Conservation (phyloP, 2,888 invertebrate genomes). For the Litoditis marina region DNA sequence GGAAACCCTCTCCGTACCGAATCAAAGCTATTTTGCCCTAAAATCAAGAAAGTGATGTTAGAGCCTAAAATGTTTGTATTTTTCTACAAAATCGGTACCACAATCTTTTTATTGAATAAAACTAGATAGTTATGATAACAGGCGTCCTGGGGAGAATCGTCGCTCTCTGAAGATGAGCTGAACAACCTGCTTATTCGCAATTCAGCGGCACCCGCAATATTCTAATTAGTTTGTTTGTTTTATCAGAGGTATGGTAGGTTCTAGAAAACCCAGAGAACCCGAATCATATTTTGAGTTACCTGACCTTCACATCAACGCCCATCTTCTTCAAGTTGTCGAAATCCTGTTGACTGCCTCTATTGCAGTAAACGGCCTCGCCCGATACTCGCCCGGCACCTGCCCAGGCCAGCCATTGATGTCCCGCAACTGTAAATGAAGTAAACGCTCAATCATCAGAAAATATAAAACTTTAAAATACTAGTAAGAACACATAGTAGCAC, state of each 20-base stretch:
- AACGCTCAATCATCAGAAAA: too few species aligned
- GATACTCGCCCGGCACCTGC: constrained; percentile 47
- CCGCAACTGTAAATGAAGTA: constrained; percentile 34
- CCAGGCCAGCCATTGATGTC: constrained; percentile 60
- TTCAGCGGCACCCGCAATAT: too few species aligned
- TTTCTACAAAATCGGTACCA: neutral
- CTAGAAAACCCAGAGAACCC: too few species aligned
- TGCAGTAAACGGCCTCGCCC: constrained; percentile 54
- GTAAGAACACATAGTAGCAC: too few species aligned
- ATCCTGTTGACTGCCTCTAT: constrained; percentile 51
- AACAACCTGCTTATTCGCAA: too few species aligned
- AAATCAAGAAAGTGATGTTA: too few species aligned
- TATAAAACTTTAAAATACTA: too few species aligned
- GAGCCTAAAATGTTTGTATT: neutral
- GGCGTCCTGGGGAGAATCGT: too few species aligned
- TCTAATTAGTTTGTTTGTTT: too few species aligned
- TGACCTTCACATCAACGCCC: constrained; percentile 44
- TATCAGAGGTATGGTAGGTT: too few species aligned
- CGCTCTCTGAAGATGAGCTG: too few species aligned
- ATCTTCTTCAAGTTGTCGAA: constrained; percentile 49
- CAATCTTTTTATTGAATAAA: neutral
- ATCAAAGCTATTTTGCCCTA: constrained; percentile 65
- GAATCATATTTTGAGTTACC: too few species aligned
- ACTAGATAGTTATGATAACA: neutral
- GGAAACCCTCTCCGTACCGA: constrained; percentile 66